Evolutionary conservation across 2,888 invertebrate species (phyloP).

Genomic region (Xylophagus ater): DNA sequence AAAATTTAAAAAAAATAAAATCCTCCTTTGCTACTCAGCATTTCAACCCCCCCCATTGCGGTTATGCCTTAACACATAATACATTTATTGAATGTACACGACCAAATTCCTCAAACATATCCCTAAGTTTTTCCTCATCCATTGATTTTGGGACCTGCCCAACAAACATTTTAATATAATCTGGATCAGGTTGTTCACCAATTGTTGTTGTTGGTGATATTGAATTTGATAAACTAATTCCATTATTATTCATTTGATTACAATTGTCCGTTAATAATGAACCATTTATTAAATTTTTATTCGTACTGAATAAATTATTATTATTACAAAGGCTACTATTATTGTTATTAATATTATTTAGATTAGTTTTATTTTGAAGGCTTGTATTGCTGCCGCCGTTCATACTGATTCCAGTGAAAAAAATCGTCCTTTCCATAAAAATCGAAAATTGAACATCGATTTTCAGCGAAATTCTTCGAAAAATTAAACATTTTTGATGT

Average conservation of each 20-base stretch:
- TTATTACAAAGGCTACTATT: conserved; percentile 25
- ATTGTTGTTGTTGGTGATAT: conserved; percentile 8
- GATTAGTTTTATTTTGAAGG: conserved; percentile 32
- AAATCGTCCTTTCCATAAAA: conserved; percentile 33
- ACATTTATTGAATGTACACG: conserved; percentile 96
- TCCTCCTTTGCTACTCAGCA: too few relatives aligned
- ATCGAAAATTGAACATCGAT: conserved; percentile 35
- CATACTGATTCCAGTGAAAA: conserved; percentile 38
- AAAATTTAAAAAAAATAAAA: too few relatives aligned
- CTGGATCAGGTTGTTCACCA: conserved; percentile 83
- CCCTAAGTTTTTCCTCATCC: conserved; percentile 91
- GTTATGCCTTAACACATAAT: conserved; percentile 90
- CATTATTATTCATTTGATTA: conserved; percentile 22
- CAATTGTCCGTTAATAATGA: conserved; percentile 32
- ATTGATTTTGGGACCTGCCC: conserved; percentile 94
- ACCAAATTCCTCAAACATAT: conserved; percentile 96
- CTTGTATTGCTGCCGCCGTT: conserved; percentile 35
- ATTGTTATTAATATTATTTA: conserved; percentile 22
- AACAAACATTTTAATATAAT: conserved; percentile 99
- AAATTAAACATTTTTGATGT: conserved; percentile 8
- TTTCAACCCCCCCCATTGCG: too few relatives aligned
- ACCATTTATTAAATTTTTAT: conserved; percentile 35
- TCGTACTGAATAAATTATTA: conserved; percentile 34
- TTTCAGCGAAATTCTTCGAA: conserved; percentile 31
- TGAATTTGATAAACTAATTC: too few relatives aligned